Evolutionary conservation across 2,888 invertebrate species (phyloP), one percentile per base, ranked within the genome.

Genomic region (Drosophila anomelani): DNA sequence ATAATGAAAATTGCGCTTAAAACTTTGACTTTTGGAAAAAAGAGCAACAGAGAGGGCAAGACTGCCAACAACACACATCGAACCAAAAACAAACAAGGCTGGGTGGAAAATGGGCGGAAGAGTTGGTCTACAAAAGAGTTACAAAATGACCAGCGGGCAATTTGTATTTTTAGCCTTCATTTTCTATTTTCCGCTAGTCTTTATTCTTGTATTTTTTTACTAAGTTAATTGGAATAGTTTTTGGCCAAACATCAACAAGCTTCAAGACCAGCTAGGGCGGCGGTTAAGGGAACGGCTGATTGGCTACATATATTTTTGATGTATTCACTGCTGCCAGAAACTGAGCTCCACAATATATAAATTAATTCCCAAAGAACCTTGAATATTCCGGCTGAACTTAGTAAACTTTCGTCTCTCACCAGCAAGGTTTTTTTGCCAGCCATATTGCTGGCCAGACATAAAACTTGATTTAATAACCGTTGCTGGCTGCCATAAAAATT

Each of bases 381-480:
- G 49, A 43, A 49, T 56, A 49, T 49, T 32, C 20, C 23, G 32
- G 17, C 38, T 39, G 23, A 69, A 68, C 49, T 57, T 57, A 57
- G 13, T 57, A 43, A 68, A 68, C 36, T 49, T 68, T 43, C 20
- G 10, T n/a, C 20, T 3, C 17, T 17, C 49, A 7, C 3, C 38
- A 9, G 17, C 20, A 2, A 34, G 26, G 12, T 23, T 13, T 23
- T 13, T 34, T 17, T 4, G 1, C 29, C 17, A 15, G 59, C 46
- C 38, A 36, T 47, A 53, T 70, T 51, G 46, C 20, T 46, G 53
- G 54, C 39, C 43, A 46, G 70, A 60, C 75, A 82, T 83, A 85
- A 83, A 83, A 83, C 73, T 83, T 85, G 85, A 87, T 83, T 83
- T 83, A 83, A 83, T 83, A 83, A 87, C 88, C 85, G 70, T 63